Conservation (phyloP, 2,797 vertebrate genomes). For the Cynodonichthys magdalenae region DNA sequence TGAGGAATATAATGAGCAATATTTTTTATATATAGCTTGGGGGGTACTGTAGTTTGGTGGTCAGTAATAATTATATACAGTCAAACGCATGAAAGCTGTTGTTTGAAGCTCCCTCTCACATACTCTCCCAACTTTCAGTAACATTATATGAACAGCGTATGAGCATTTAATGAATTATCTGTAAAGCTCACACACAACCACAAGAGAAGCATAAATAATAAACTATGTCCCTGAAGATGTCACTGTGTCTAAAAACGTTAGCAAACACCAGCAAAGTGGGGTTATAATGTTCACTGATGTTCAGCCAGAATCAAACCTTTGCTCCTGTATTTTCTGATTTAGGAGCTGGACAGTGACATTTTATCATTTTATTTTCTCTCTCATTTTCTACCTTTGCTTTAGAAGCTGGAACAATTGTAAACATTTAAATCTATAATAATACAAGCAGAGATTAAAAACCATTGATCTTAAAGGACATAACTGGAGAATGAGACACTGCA, state of each 20-base stretch:
- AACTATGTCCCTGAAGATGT: neutral
- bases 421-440: neutral
- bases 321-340: too few relatives aligned
- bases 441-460: neutral
- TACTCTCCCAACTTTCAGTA: constrained; percentile 30
- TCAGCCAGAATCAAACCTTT: too few relatives aligned
- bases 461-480: neutral
- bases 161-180: constrained; percentile 5
- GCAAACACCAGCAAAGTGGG: too few relatives aligned
- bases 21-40: constrained; percentile 51
- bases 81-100: constrained; percentile 51
- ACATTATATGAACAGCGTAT: constrained; percentile 41
- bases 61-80: neutral
- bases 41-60: too few relatives aligned
- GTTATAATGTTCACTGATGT: too few relatives aligned
- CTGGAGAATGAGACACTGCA: neutral
- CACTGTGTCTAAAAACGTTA: too few relatives aligned
- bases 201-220: neutral
- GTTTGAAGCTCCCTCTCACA: constrained; percentile 64
- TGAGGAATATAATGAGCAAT: constrained; percentile 43
- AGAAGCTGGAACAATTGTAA: neutral
- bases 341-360: too few relatives aligned
- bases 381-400: neutral
- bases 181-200: neutral
- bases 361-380: too few relatives aligned